These are phyloP conservation scores for Apodemia zela DNA, from an alignment of 2,888 invertebrate genomes.

Conservation along the genomic window DNA sequence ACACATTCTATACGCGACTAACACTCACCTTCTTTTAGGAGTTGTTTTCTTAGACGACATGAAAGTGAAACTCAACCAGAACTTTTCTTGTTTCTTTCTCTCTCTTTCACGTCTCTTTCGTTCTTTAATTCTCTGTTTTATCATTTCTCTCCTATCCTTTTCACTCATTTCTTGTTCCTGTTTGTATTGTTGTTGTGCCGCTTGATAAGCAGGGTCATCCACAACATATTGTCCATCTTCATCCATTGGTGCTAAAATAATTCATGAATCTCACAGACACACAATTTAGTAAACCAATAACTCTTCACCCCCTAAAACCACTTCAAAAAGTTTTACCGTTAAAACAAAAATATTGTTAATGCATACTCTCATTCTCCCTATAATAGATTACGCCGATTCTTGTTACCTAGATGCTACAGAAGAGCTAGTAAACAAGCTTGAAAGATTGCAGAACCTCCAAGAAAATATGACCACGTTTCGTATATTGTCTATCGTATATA, in stretches of 20 bases:
- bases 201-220: neutral
- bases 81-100: neutral
- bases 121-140: neutral
- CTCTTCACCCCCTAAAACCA: too few relatives aligned
- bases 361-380: too few relatives aligned
- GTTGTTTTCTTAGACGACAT: conserved; percentile 2
- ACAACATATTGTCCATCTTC: neutral
- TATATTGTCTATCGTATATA: too few relatives aligned
- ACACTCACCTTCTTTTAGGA: conserved; percentile 23
- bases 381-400: too few relatives aligned
- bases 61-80: conserved; percentile 2
- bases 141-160: neutral
- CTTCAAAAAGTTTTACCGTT: too few relatives aligned
- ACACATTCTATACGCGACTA: neutral
- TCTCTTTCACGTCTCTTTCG: neutral
- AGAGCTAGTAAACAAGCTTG: too few relatives aligned
- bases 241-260: neutral
- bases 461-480: too few relatives aligned
- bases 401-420: too few relatives aligned
- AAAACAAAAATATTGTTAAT: too few relatives aligned
- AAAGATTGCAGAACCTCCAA: too few relatives aligned
- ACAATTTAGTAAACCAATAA: too few relatives aligned
- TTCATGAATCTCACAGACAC: neutral
- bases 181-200: neutral
- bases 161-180: neutral